Evolutionary conservation across 2,113 vertebrate species (phyloP).

Genomic region (Pseudopipra pipra): DNA sequence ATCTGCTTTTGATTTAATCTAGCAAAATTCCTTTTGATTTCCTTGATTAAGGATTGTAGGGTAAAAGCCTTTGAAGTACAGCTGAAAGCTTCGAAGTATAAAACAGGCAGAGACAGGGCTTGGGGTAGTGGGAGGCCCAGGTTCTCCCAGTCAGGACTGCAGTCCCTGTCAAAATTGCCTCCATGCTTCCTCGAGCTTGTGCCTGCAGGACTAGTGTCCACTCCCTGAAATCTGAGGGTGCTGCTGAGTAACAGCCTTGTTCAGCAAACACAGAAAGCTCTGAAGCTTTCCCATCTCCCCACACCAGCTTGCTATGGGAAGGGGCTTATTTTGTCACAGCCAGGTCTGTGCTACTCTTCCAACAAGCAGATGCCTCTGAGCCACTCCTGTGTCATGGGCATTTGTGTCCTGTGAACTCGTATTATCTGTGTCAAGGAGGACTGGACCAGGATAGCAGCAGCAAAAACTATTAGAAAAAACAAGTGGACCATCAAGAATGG

Average conservation of each 20-base stretch:
- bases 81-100: neutral
- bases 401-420: neutral
- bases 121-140: neutral
- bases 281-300: neutral
- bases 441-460: neutral
- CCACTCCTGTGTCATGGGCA: neutral
- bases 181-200: neutral
- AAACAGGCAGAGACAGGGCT: neutral
- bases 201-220: neutral
- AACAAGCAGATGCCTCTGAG: neutral
- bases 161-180: neutral
- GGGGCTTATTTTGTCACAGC: neutral
- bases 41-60: neutral
- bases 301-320: neutral
- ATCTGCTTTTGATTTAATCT: conserved; percentile 47
- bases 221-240: neutral
- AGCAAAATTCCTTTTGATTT: conserved; percentile 39
- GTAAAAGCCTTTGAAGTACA: conserved; percentile 39
- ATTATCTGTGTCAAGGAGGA: neutral
- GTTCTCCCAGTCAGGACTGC: neutral
- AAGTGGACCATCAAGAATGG: neutral
- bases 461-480: neutral
- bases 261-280: neutral
- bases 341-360: neutral
- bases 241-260: neutral